Base-by-base conservation (phyloP, 2,888 invertebrate species). In the Melieria crassipennis region DNA sequence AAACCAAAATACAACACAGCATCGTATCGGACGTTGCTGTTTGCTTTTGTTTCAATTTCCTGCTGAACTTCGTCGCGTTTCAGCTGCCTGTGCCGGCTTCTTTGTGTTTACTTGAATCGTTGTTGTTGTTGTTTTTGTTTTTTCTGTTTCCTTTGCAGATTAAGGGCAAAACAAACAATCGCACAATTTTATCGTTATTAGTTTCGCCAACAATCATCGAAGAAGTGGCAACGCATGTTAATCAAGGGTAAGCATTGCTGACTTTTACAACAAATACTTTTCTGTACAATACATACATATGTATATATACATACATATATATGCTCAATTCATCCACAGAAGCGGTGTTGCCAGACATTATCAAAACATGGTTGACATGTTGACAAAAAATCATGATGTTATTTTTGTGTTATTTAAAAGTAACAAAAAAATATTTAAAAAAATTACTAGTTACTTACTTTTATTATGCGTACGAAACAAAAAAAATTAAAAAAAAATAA, bases 151-250 rank as follows among this genome's bases (percentile, higher is more conserved):
- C 77, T 78, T 77, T 77, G 77, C 79, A 86, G 86, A 84, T 86
- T 79, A 85, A 84, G 86, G 97, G 97, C 13, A 94, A 95, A 85
- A 92, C 96, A 87, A 90, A 91, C 76, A 96, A 95, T 78, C 93
- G 95, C 88, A 96, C 95, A 1, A 89, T 96, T 82, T 88, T 98
- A 70, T 94, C 96, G 45, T 92, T 97, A 91, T 96, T 97, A 43
- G 90, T 92, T 80, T 92, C 92, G 30, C 89, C 92, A 52, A 91
- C 92, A 78, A 88, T 88, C 73, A 90, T 95, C 74, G 91, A 91
- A 78, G 88, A 91, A 70, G 90, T 91, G 10, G 90, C 91, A 82
- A 80, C 87, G 73, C 81, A 83, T 65, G 86, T 88, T 50, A 87
- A 87, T 64, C 83, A 85, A 52, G 87, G 87, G 88, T 88, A 83